Base-by-base conservation (phyloP, 2,797 vertebrate genomes). In the Carapus acus region DNA sequence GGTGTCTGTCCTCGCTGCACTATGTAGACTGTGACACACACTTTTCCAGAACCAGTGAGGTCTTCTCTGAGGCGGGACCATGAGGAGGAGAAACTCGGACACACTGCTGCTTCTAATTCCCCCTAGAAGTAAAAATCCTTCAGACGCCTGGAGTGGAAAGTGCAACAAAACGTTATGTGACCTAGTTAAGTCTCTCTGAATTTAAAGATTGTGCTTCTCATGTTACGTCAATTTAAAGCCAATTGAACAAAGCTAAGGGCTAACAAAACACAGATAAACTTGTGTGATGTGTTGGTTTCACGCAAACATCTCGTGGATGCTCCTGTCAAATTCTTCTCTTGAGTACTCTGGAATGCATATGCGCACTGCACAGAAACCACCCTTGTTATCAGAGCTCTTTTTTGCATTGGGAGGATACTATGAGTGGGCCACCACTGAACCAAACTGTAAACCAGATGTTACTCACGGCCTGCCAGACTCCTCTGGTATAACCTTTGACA, bases 391-490 rank as follows among this genome's bases (percentile, higher is more conserved):
- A 41, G 40, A 52, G 14, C 34, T 33, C 31, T 7, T 49, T 57
- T 74, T 58, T 66, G 54, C 45, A 43, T 19, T 36, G 47, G 16
- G n/a, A 59, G 48, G 57, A 73, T 15, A 44, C 62, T 59, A 51
- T 65, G 45, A 43, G 62, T 22, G 45, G 41, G 41, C 42, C 58
- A 57, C 33, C 42, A 42, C 58, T 54, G 48, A 18, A 48, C 51
- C 61, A 80, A 78, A 72, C 69, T 77, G 49, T 67, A 72, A 67
- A 80, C 79, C 84, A 85, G 83, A 83, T 83, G 81, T 82, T 58
- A 19, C 65, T 20, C 59, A 19, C 49, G 58, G 72, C 49, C 54
- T n/a, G 50, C 36, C 54, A 34, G 62, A 77, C 74, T 76, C 67
- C 8, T 79, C 57, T 46, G 71, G 54, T 54, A 69, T 83, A 57